These are phyloP conservation scores for Dinocampus coccinellae DNA, from an alignment of 2,888 invertebrate species.

Conservation along the genomic window DNA sequence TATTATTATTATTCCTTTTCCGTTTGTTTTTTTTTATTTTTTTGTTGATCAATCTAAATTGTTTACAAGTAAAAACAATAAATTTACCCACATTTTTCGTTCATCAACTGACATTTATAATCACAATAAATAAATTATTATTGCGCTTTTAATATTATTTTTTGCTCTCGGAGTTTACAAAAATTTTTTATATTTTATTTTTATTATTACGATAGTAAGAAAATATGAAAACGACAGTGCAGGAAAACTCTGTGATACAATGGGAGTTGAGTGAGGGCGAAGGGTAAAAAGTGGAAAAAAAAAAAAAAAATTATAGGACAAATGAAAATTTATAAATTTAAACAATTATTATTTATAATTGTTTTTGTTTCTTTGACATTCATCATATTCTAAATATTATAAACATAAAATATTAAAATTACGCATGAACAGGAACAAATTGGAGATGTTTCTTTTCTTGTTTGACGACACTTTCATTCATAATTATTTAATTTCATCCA, in stretches of 20 bases:
- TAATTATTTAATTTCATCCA: background rate
- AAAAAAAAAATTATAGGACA: background rate
- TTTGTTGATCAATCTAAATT: background rate
- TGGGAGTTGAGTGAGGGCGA: background rate
- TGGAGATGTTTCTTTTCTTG: background rate
- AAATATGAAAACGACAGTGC: slow-evolving; percentile 68
- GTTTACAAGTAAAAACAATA: too few relatives aligned
- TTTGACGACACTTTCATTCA: background rate
- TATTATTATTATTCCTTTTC: background rate
- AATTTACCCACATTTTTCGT: too few relatives aligned
- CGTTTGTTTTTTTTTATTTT: background rate
- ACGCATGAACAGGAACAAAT: background rate
- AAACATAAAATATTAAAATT: background rate
- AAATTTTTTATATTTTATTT: slow-evolving; percentile 62
- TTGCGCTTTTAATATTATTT: too few relatives aligned
- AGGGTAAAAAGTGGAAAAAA: slow-evolving; percentile 33
- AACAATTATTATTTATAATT: background rate
- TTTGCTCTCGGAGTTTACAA: background rate
- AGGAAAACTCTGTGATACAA: slow-evolving; percentile 60
- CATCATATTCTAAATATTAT: too few relatives aligned
- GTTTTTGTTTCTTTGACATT: background rate
- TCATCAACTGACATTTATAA: background rate
- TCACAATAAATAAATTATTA: background rate
- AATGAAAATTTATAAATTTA: background rate
- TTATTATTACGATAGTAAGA: slow-evolving; percentile 68